These are phyloP conservation scores for Nothobranchius furzeri DNA, from an alignment of 2,113 vertebrate genomes.

Conservation along the genomic window DNA sequence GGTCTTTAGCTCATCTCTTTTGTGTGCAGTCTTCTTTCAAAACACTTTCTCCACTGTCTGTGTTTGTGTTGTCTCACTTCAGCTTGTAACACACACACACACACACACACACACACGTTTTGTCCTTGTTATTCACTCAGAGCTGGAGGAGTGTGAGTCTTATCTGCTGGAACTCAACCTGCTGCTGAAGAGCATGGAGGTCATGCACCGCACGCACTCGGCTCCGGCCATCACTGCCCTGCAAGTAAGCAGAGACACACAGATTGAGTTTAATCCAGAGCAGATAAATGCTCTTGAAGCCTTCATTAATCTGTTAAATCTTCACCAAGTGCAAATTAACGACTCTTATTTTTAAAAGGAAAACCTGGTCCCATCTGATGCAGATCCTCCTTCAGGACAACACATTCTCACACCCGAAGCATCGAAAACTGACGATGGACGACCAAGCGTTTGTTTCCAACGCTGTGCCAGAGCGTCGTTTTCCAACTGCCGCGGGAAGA, in stretches of 20 bases:
- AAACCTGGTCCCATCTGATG: no score
- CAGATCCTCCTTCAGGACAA: no score
- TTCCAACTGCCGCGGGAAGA: no score
- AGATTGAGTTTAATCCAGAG: neutral
- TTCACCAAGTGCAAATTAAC: no score
- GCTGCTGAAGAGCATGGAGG: conserved; percentile 92
- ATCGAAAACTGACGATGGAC: no score
- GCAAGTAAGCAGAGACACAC: conserved; percentile 44
- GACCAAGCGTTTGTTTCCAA: no score
- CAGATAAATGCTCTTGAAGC: neutral
- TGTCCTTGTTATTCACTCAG: conserved; percentile 63
- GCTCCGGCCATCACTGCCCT: conserved; percentile 84
- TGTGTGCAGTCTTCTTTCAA: neutral
- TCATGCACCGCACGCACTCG: conserved; percentile 90
- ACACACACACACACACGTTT: conserved; percentile 1
- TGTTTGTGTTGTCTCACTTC: neutral
- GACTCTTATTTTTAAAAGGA: no score
- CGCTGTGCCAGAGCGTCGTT: no score
- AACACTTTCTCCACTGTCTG: neutral
- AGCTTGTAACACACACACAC: neutral
- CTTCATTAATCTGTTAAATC: neutral
- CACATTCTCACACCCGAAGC: no score
- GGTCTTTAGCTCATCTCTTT: conserved; percentile 70
- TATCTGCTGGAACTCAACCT: conserved; percentile 89
- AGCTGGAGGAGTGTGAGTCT: conserved; percentile 86